Base-by-base conservation (phyloP, 2,888 invertebrate genomes). In the Cryptocephalus primarius region DNA sequence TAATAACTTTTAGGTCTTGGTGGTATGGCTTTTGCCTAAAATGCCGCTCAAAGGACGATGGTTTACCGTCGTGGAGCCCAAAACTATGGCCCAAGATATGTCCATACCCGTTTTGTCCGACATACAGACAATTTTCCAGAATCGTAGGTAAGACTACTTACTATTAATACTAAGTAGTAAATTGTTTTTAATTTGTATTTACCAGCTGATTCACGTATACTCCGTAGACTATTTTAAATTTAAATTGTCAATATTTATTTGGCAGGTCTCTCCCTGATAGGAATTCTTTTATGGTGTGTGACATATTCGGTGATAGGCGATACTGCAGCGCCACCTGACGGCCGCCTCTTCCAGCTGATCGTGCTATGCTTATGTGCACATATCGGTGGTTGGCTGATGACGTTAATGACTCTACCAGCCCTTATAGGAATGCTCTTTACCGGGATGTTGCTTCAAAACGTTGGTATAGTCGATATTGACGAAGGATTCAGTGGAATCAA, bases 361-460 rank as follows among this genome's bases (percentile, higher is more conserved):
- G 74, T 81, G 1, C 75, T 90, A 1, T 79, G 83, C 41, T 79
- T 90, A 53, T 79, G 79, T 9, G 85, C 89, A 0, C 80, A 90
- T 69, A 82, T 89, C 59, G 88, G 88, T 9, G 91, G 91, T 44
- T 88, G 85, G 81, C 63, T 89, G 31, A 77, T 88, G 70, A 79
- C 84, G 50, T 71, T 88, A 54, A 82, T 88, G 14, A 87, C 87
- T 9, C 71, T 92, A 48, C 92, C 92, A 1, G 82, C 88, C 1
- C 77, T 92, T 10, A 85, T 90, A 56, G 92, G 90, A 43, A 91
- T 92, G 88, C 77, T 92, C 13, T 69, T 88, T 55, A 83, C 87
- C 39, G 92, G 91, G 56, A 78, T 90, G 44, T 58, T 88, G 38
- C 76, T 83, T 57, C 80, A 83, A 70, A 90, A 90, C 64, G 69